A percentile compares a stretch with the other conserved stretches of the same genome.
phyloP scores from a whole-genome alignment of 2,113 vertebrate species.

The Thamnophis sirtalis region DNA sequence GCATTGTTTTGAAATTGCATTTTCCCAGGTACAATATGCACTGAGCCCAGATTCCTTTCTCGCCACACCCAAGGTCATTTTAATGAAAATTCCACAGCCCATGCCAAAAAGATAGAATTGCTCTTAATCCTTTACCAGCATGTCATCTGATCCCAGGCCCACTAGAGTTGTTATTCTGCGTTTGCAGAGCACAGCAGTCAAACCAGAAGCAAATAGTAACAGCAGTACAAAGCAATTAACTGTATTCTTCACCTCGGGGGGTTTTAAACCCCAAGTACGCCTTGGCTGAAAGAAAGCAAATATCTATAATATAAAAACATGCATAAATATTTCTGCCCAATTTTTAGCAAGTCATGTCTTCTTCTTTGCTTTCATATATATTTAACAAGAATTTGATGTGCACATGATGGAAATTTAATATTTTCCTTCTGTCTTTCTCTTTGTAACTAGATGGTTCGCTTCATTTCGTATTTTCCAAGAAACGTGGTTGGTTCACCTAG shows the following conservation, averaged over 20 bases:
- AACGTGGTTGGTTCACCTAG: neutral
- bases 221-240: slow-evolving; percentile 39
- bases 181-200: slow-evolving; percentile 58
- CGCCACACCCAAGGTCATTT: slow-evolving; percentile 90
- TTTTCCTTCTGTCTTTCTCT: neutral
- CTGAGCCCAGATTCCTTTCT: slow-evolving; percentile 75
- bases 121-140: slow-evolving; percentile 82
- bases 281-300: neutral
- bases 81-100: slow-evolving; percentile 90
- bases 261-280: slow-evolving; percentile 4
- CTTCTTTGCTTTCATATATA: neutral
- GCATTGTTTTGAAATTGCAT: neutral
- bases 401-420: neutral
- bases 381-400: neutral
- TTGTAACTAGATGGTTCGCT: slow-evolving; percentile 23
- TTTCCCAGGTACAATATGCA: slow-evolving; percentile 67
- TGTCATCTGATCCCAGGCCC: slow-evolving; percentile 75
- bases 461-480: slow-evolving; percentile 30
- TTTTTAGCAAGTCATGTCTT: slow-evolving; percentile 20
- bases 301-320: neutral
- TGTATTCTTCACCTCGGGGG: slow-evolving; percentile 19
- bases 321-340: neutral
- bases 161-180: slow-evolving; percentile 67
- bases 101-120: slow-evolving; percentile 85
- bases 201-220: slow-evolving; percentile 50